Evolutionary conservation across 1,140 invertebrate species (phyloP), one percentile per base, ranked within the genome.

Genomic region (Polyergus mexicanus): DNA sequence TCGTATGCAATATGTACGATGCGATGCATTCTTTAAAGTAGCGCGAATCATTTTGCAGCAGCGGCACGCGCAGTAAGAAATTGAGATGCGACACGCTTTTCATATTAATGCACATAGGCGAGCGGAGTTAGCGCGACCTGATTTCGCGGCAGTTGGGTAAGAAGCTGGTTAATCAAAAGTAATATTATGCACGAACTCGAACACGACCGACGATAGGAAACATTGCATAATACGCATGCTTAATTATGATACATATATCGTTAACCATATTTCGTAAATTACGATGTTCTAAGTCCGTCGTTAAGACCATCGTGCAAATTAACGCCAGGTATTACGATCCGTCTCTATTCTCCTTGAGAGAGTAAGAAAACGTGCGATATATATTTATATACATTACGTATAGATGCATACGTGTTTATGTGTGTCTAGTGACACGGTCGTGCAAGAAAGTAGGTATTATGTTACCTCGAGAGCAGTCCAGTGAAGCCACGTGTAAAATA

Each of bases 121-220:
- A 56, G 76, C 63, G 22, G 54, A 25, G 25, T 71, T 72, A 72
- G 19, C 1, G 78, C 66, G 78, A 81, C 78, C 66, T 58, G 66
- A 74, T 83, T 81, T 83, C 78, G 78, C 25, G 66, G 25, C 78
- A 58, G 77, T 32, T 56, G 28, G 19, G 65, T 28, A 74, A 83
- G 78, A 74, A 74, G 54, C 38, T n/a, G 78, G 68, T 83, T 83
- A 83, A 83, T 83, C 78, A 83, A 83, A 83, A 83, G 38, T 83
- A 74, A 83, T 83, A 83, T 47, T 83, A 74, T 35, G 66, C 38
- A 2, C 41, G 2, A 69, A 41, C 68, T 44, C 78, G 35, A 32
- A 72, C 38, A 6, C 66, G 35, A n/a, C 22, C 66, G 51, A 38
- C 68, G 78, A 83, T 83, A 60, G 66, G 54, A 35, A 51, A 51